Evolutionary conservation across 2,888 invertebrate genomes (phyloP), one percentile per base, ranked within the genome.

Genomic region (Noctuana brunneofusca): DNA sequence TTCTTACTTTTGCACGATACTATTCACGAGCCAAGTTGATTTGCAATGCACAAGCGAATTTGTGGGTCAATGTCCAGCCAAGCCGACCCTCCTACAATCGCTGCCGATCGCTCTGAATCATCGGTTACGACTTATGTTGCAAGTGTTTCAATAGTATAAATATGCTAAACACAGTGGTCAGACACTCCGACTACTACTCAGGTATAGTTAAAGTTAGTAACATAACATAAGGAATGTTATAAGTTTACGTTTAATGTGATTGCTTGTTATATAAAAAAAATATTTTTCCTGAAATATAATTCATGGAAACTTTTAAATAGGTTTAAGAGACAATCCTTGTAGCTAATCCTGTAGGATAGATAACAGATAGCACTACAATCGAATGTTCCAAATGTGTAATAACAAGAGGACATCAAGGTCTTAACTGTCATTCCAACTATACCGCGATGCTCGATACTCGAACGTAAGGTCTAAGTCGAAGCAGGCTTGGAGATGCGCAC

Each of bases 391-490:
- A 11, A 35, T 20, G 11, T 20, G 32, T 16, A 50, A 50, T 30
- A 27, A 16, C 30, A 11, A 27, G 9, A 52, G n/a, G 22, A 63
- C 72, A 69, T 70, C 87, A 89, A 89, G 89, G 89, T 86, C 83
- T 75, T 71, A 71, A 73, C 78, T 81, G 84, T 85, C 87, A 86
- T 76, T 79, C 69, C 66, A 30, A 16, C n/a, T n/a, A n/a, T n/a
- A n/a, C n/a, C n/a, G n/a, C 16, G 22, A 14, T 24, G 27, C 16
- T n/a, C n/a, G 4, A 35, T 1, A 35, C n/a, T 35, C n/a, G 35
- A n/a, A 12, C 43, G 14, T 38, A 11, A 5, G 14, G 38, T 30
- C 56, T 35, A 4, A 35, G 5, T n/a, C 4, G 14, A 35, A 32
- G 35, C 2, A 56, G 57, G 32, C 38, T 58, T 20, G 32, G 18